Conservation (phyloP, 2,888 invertebrate species). For the Trichopria drosophilae region DNA sequence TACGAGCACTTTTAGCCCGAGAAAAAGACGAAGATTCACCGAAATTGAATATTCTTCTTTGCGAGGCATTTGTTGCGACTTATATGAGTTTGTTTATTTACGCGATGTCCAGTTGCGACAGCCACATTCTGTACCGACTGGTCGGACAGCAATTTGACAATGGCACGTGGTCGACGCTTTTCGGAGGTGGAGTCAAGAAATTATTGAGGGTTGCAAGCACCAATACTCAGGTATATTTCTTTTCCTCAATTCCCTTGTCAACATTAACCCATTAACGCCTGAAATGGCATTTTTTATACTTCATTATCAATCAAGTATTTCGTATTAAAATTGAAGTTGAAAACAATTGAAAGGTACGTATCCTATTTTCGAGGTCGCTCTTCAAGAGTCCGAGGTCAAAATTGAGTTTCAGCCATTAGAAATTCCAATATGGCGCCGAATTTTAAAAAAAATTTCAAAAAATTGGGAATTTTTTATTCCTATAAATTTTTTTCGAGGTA, state of each 20-base stretch:
- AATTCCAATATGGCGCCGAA: too few species aligned
- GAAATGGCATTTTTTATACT: too few species aligned
- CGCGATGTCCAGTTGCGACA: conserved; percentile 90
- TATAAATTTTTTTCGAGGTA: too few species aligned
- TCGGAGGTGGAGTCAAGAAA: conserved; percentile 88
- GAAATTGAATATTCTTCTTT: conserved; percentile 84
- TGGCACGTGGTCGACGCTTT: conserved; percentile 79
- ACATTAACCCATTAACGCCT: too few species aligned
- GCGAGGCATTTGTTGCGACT: conserved; percentile 92
- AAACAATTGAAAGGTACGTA: too few species aligned
- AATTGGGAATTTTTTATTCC: too few species aligned
- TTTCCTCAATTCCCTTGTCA: neutral
- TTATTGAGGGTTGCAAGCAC: conserved; percentile 77
- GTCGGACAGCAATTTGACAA: conserved; percentile 80
- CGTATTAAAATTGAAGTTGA: too few species aligned
- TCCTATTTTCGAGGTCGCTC: too few species aligned
- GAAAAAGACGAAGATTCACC: conserved; percentile 95
- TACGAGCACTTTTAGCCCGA: conserved; percentile 85
- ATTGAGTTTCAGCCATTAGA: too few species aligned
- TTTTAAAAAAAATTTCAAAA: too few species aligned
- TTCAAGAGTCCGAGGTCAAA: too few species aligned
- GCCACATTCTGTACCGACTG: conserved; percentile 85
- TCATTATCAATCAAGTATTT: too few species aligned
- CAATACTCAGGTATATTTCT: conserved; percentile 47
- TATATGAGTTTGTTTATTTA: conserved; percentile 91